A percentile compares a stretch with the other conserved stretches of the same genome.
Evolutionary conservation across 2,797 vertebrate genomes (phyloP).

Genomic region (Hydrophis major): DNA sequence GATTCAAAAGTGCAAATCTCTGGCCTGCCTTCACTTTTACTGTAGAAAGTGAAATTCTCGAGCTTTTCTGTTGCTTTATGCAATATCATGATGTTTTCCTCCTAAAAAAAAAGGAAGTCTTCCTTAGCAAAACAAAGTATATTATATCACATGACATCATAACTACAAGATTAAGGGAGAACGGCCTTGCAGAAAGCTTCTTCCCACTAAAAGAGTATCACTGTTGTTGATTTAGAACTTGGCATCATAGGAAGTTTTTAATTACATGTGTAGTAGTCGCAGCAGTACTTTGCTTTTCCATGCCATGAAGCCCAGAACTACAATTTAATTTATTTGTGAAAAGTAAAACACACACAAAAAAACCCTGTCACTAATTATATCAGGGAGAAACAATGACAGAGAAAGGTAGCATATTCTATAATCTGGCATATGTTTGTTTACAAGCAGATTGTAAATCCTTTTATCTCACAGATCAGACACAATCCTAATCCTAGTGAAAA

Average conservation of each 20-base stretch:
- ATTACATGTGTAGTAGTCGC: background rate
- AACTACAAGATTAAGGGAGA: background rate
- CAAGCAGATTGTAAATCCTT: background rate
- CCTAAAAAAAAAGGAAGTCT: background rate
- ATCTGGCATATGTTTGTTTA: background rate
- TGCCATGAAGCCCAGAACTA: background rate
- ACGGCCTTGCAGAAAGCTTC: background rate
- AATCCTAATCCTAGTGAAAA: background rate
- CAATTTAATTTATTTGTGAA: background rate
- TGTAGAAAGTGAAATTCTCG: slow-evolving; percentile 9
- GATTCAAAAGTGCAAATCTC: slow-evolving; percentile 12
- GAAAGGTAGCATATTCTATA: background rate
- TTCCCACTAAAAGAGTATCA: background rate
- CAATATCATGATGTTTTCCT: background rate
- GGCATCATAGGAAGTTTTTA: background rate
- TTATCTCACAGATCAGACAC: background rate
- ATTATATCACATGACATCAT: background rate
- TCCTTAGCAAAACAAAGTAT: background rate
- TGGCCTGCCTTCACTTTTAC: background rate
- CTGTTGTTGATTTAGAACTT: background rate
- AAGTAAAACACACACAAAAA: background rate
- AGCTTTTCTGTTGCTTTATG: background rate
- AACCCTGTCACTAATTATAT: background rate
- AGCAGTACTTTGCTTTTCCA: background rate
- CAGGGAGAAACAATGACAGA: background rate